Evolutionary conservation across 2,113 vertebrate genomes (phyloP).

Genomic region (Oryzias celebensis): DNA sequence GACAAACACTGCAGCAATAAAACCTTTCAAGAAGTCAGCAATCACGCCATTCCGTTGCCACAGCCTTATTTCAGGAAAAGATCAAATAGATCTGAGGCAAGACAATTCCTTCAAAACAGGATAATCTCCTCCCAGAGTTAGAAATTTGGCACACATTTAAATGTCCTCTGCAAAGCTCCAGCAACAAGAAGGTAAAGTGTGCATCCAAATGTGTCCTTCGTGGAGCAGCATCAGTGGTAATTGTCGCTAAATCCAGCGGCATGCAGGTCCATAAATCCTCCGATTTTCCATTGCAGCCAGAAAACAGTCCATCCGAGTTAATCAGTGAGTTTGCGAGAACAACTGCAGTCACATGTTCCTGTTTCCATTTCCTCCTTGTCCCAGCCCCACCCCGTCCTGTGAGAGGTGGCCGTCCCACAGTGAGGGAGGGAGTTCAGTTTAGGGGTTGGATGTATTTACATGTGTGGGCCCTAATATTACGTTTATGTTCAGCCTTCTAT

Average conservation of each 20-base stretch:
- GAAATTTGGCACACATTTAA: too few relatives aligned
- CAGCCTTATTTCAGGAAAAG: slow-evolving; percentile 49
- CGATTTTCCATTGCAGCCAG: slow-evolving; percentile 17
- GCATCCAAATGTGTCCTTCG: background rate
- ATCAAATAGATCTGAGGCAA: too few relatives aligned
- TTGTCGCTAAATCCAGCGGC: slow-evolving; percentile 14
- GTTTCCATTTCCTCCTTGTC: slow-evolving; percentile 50
- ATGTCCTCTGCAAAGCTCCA: background rate
- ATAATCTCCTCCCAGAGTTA: too few relatives aligned
- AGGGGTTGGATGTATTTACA: slow-evolving; percentile 12
- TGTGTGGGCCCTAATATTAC: slow-evolving; percentile 3
- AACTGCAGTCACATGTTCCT: slow-evolving; percentile 47
- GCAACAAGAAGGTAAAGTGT: slow-evolving; percentile 1
- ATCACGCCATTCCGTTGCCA: slow-evolving; percentile 8
- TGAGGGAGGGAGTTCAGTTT: slow-evolving; percentile 12
- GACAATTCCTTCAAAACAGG: too few relatives aligned
- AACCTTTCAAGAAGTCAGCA: slow-evolving; percentile 23
- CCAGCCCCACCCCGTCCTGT: slow-evolving; percentile 47
- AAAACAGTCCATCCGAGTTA: slow-evolving; percentile 24
- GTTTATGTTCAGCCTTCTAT: slow-evolving; percentile 1
- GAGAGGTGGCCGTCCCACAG: slow-evolving; percentile 29
- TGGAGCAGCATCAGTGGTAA: background rate
- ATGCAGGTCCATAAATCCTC: slow-evolving; percentile 33
- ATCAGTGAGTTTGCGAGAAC: slow-evolving; percentile 29
- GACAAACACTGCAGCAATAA: background rate